Percentiles rank a stretch among this genome's conserved stretches.
phyloP scores from a whole-genome alignment of 2,113 vertebrate genomes.

The Cryptotis parvus region DNA sequence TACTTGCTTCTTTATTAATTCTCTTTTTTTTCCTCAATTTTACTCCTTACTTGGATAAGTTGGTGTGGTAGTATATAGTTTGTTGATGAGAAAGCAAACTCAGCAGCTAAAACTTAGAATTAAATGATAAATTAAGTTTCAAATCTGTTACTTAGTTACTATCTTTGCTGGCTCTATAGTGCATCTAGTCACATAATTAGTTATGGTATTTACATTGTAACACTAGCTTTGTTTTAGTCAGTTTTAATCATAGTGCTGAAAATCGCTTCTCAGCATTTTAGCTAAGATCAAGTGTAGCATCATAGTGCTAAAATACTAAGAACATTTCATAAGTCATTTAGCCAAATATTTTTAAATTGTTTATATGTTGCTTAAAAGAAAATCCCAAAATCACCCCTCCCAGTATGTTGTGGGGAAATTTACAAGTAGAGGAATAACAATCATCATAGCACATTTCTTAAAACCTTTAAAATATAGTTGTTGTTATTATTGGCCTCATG shows the following conservation, averaged over 20 bases:
- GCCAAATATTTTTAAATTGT: neutral
- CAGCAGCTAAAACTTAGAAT: neutral
- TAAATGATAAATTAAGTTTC: neutral
- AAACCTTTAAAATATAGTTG: constrained; percentile 39
- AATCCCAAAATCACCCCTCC: neutral
- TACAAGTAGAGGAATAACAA: neutral
- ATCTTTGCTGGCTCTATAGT: neutral
- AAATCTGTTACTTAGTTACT: constrained; percentile 44
- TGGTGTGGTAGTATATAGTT: neutral
- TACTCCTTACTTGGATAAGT: neutral
- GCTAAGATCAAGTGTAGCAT: too few relatives aligned
- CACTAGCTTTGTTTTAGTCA: neutral
- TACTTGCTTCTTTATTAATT: too few relatives aligned
- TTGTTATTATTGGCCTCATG: constrained; percentile 40
- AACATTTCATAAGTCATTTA: neutral
- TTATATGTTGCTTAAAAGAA: neutral
- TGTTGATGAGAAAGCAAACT: neutral
- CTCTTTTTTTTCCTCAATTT: neutral
- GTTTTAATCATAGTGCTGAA: constrained; percentile 28
- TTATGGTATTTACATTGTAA: constrained; percentile 3
- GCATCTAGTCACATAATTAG: neutral
- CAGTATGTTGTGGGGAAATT: constrained; percentile 33
- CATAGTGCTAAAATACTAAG: constrained; percentile 27
- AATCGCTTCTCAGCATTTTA: too few relatives aligned
- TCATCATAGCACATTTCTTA: constrained; percentile 38